Evolutionary conservation across 2,888 invertebrate genomes (phyloP).

Genomic region (Mactromeris polynyma): DNA sequence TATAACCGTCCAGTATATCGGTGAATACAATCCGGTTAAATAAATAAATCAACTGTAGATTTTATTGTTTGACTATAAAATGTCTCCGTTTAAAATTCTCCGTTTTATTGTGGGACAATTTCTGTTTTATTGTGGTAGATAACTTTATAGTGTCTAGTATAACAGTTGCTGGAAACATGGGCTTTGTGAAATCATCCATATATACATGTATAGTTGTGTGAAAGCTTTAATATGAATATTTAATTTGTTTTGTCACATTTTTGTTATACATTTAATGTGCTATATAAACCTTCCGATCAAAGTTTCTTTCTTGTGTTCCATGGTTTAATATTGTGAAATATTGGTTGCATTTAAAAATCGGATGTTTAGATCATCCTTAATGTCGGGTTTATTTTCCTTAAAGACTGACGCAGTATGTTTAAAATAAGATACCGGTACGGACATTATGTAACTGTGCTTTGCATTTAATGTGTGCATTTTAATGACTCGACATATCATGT

Average conservation of each 20-base stretch:
- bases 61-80: neutral
- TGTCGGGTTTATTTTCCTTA: neutral
- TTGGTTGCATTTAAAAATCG: neutral
- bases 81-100: neutral
- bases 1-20: too few species aligned
- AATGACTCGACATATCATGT: too few species aligned
- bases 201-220: neutral
- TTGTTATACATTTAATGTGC: neutral
- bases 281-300: neutral
- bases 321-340: neutral
- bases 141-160: neutral
- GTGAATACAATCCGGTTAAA: too few species aligned
- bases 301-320: neutral
- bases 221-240: neutral
- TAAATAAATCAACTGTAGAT: neutral
- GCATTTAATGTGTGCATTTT: too few species aligned
- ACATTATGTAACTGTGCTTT: too few species aligned
- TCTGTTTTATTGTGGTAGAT: neutral
- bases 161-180: neutral
- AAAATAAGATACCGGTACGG: neutral
- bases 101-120: neutral
- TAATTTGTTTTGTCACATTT: constrained; percentile 12
- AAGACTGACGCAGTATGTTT: neutral
- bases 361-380: neutral
- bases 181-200: neutral